Evolutionary conservation across 2,113 vertebrate species (phyloP).

Genomic region (Scolopax mira): DNA sequence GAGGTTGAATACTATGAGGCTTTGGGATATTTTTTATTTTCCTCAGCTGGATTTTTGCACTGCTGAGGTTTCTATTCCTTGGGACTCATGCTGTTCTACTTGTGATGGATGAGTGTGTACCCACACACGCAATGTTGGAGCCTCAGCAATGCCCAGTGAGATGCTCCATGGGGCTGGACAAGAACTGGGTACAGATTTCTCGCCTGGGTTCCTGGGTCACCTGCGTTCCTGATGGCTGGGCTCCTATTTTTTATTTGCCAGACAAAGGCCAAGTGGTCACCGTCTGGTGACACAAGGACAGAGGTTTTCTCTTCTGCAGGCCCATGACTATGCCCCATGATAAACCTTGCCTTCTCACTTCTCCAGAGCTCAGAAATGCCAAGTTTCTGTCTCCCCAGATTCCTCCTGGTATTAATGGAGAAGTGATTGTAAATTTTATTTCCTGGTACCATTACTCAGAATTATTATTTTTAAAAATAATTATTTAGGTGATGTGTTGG

Average conservation of each 20-base stretch:
- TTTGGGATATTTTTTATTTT: background rate
- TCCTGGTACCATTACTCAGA: background rate
- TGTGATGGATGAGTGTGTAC: too few relatives aligned
- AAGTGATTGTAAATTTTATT: background rate
- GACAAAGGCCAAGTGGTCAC: background rate
- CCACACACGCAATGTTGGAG: accelerated
- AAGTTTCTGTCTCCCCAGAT: too few relatives aligned
- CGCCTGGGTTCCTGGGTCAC: background rate
- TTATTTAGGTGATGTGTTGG: background rate
- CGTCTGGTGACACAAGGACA: too few relatives aligned
- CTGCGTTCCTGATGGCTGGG: background rate
- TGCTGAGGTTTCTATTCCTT: background rate
- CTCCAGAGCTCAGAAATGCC: background rate
- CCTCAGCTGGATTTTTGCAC: background rate
- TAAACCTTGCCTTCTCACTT: background rate
- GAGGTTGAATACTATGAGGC: accelerated
- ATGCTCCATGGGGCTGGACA: background rate
- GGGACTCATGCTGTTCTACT: background rate
- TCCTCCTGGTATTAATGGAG: background rate
- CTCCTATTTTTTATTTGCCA: background rate
- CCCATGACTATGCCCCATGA: background rate
- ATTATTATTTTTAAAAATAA: background rate
- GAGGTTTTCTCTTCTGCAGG: background rate
- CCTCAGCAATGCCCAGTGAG: accelerated
- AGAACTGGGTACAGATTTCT: accelerated